Conservation (phyloP, 2,888 invertebrate genomes). For the Drosophila emarginata region DNA sequence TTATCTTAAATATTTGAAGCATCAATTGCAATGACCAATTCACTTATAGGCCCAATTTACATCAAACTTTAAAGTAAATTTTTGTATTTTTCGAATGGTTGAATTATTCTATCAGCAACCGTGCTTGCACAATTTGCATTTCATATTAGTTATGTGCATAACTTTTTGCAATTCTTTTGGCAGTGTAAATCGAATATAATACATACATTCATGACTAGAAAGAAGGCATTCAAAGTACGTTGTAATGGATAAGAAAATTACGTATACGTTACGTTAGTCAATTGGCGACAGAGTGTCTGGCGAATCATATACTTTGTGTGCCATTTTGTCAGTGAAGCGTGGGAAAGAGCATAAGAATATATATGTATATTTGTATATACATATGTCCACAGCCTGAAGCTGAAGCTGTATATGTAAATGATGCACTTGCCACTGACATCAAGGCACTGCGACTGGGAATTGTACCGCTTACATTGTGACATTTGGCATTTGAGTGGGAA, state of each 20-base stretch:
- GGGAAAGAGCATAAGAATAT: background rate
- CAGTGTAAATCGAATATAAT: background rate
- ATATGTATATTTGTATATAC: background rate
- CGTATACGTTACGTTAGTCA: slow-evolving; percentile 43
- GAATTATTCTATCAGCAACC: background rate
- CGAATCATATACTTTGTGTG: slow-evolving; percentile 21
- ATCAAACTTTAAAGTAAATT: background rate
- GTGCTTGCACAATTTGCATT: background rate
- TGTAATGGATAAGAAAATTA: slow-evolving; percentile 31
- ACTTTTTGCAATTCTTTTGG: background rate
- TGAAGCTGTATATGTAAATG: slow-evolving; percentile 29
- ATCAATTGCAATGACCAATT: background rate
- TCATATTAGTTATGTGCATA: background rate
- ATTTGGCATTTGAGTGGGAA: slow-evolving; percentile 55
- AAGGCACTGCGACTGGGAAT: background rate
- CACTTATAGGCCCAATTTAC: background rate
- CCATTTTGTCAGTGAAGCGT: background rate
- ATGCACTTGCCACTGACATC: slow-evolving; percentile 24
- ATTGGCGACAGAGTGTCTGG: slow-evolving; percentile 62
- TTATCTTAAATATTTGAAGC: background rate
- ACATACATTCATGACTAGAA: slow-evolving; percentile 43
- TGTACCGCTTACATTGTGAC: slow-evolving; percentile 35
- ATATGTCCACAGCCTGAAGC: background rate
- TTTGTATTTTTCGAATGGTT: background rate
- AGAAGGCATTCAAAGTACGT: slow-evolving; percentile 20